These are phyloP conservation scores for Drosophila pseudotakahashii DNA, from an alignment of 2,888 invertebrate genomes.

Conservation along the genomic window DNA sequence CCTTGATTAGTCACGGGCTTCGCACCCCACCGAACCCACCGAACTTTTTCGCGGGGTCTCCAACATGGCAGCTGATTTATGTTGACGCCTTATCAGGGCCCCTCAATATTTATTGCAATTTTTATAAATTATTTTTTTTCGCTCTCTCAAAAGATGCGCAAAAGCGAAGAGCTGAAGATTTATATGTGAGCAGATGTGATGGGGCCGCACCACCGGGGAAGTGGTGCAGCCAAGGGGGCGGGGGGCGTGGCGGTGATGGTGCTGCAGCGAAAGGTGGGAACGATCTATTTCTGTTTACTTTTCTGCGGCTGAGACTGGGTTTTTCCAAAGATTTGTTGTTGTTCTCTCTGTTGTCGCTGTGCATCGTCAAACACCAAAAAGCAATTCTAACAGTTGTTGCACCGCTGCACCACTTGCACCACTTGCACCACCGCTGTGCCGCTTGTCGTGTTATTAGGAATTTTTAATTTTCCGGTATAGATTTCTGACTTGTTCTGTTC, in stretches of 20 bases:
- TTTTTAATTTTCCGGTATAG: conserved; percentile 81
- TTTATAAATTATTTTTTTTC: conserved; percentile 78
- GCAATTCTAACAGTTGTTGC: conserved; percentile 77
- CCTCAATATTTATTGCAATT: conserved; percentile 84
- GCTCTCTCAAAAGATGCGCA: conserved; percentile 35
- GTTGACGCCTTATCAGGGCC: conserved; percentile 84
- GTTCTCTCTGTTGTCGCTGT: conserved; percentile 49
- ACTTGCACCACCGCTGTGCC: conserved; percentile 48
- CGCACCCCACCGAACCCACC: conserved; percentile 8
- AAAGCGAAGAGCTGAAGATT: conserved; percentile 54
- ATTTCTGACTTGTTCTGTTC: conserved; percentile 64
- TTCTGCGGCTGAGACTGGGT: conserved; percentile 21
- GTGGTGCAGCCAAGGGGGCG: conserved; percentile 13
- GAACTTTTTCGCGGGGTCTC: conserved; percentile 15
- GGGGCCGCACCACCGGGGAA: conserved; percentile 21
- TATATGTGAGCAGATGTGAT: conserved; percentile 75
- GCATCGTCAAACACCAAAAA: conserved; percentile 63
- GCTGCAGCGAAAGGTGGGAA: conserved; percentile 23
- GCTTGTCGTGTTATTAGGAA: conserved; percentile 79
- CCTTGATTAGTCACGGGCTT: conserved; percentile 79
- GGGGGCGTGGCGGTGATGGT: conserved; percentile 9
- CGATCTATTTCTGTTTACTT: conserved; percentile 42
- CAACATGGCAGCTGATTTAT: conserved; percentile 82
- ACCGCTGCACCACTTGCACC: conserved; percentile 41
- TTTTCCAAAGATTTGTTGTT: conserved; percentile 1